A percentile compares a stretch with the other conserved stretches of the same genome.
Conservation (phyloP, 1,140 invertebrate species). For the Pseudomyrmex concolor region DNA sequence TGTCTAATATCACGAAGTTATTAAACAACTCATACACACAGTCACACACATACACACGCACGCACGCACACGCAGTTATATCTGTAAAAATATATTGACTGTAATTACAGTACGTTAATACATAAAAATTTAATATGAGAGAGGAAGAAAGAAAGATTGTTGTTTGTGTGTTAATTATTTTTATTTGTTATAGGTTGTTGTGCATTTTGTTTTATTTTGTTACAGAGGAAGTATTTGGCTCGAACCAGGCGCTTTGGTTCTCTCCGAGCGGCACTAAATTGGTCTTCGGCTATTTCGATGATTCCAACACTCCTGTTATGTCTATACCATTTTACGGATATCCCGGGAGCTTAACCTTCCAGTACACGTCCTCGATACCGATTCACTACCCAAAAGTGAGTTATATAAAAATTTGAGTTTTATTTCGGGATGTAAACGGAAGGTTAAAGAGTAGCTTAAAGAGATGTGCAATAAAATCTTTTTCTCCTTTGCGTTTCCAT, state of each 20-base stretch:
- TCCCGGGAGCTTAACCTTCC: constrained; percentile 86
- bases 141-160: no score
- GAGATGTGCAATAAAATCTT: background rate
- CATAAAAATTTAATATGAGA: no score
- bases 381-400: constrained; percentile 94
- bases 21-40: no score
- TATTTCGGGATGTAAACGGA: no score
- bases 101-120: no score
- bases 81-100: no score
- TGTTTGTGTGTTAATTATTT: no score
- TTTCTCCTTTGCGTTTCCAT: background rate
- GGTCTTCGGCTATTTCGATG: constrained; percentile 94
- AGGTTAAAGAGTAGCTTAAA: no score
- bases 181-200: no score
- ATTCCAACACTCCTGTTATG: constrained; percentile 88
- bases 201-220: constrained; percentile 71
- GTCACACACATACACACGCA: no score
- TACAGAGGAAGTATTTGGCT: constrained; percentile 95
- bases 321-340: constrained; percentile 87
- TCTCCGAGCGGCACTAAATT: constrained; percentile 92
- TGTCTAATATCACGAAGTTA: no score
- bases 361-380: constrained; percentile 87
- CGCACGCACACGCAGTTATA: no score
- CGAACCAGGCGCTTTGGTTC: constrained; percentile 95
- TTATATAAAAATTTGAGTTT: constrained; percentile 20